These are phyloP conservation scores for Phaetusa simplex DNA, from an alignment of 2,113 vertebrate species.

Conservation along the genomic window DNA sequence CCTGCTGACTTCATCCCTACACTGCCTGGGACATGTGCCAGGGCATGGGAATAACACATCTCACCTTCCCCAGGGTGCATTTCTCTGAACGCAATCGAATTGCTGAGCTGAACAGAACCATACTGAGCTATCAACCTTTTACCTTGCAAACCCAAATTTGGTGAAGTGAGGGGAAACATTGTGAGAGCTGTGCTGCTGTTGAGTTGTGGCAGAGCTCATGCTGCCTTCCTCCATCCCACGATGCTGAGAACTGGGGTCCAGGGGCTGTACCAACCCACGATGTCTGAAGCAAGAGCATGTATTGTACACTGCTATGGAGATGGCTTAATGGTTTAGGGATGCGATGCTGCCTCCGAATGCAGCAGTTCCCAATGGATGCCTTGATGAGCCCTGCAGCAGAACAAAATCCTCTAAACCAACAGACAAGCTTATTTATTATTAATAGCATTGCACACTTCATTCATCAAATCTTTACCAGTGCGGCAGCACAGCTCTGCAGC, in stretches of 20 bases:
- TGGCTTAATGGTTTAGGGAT: neutral
- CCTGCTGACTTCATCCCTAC: conserved; percentile 7
- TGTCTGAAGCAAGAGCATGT: fast-evolving
- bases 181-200: neutral
- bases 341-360: neutral
- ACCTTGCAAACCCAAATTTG: neutral
- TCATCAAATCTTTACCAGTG: neutral
- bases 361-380: neutral
- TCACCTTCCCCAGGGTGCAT: neutral
- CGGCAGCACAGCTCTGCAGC: neutral
- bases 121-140: neutral
- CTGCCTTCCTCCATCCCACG: neutral
- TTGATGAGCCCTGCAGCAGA: conserved; percentile 14
- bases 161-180: neutral
- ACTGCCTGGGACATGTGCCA: neutral
- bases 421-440: conserved; percentile 35
- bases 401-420: conserved; percentile 25
- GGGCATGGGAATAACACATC: neutral
- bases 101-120: conserved; percentile 7
- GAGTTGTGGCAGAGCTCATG: neutral
- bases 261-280: neutral
- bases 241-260: neutral
- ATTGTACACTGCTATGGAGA: neutral
- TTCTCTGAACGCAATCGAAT: neutral
- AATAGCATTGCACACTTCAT: neutral